Percentiles rank a stretch among this genome's conserved stretches.
phyloP scores from a whole-genome alignment of 2,113 vertebrate genomes.

The Microcebus lehilahytsara region DNA sequence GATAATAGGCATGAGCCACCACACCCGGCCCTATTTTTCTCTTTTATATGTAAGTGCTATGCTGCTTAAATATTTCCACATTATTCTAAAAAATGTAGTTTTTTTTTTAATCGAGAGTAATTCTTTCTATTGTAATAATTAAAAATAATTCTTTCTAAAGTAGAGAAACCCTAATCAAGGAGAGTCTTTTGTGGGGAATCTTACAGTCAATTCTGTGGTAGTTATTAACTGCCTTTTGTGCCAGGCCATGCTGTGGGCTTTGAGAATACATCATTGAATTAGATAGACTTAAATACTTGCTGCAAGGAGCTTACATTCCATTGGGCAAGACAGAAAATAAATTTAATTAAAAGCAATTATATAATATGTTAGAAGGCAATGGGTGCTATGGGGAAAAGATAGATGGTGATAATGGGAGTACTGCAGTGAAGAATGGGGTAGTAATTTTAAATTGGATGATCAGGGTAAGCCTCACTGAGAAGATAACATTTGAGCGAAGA shows the following conservation, averaged over 20 bases:
- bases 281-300: constrained; percentile 14
- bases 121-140: not conserved
- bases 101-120: not conserved
- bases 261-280: constrained; percentile 12
- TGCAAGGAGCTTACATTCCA: not conserved
- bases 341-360: not conserved
- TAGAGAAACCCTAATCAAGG: constrained; percentile 25
- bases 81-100: constrained; percentile 1
- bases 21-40: too few relatives aligned
- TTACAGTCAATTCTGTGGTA: not conserved
- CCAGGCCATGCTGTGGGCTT: not conserved
- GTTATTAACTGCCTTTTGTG: constrained; percentile 8
- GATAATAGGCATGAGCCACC: too few relatives aligned
- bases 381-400: not conserved
- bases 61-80: not conserved
- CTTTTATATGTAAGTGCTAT: not conserved
- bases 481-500: constrained; percentile 12
- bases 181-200: constrained; percentile 8
- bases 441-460: not conserved
- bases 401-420: not conserved
- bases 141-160: not conserved
- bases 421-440: not conserved
- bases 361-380: not conserved
- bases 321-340: constrained; percentile 9
- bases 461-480: not conserved